Evolutionary conservation across 2,888 invertebrate species (phyloP).

Genomic region (Athalia cordata): DNA sequence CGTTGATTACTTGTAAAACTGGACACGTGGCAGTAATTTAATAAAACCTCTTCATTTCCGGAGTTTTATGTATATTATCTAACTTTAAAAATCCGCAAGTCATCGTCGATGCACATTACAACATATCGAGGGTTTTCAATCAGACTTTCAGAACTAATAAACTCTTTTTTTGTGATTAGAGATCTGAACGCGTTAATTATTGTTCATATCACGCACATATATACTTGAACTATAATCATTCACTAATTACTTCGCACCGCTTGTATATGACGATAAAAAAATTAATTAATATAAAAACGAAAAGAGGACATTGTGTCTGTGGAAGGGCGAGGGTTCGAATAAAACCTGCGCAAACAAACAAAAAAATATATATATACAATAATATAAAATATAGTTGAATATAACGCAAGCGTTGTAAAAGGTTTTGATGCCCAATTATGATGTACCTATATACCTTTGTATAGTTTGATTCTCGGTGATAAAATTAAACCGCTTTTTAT

Average conservation of each 20-base stretch:
- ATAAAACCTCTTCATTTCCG: slow-evolving; percentile 42
- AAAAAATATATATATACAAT: no score
- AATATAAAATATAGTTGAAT: not conserved
- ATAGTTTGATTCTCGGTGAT: slow-evolving; percentile 38
- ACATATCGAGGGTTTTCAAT: no score
- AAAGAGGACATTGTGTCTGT: no score
- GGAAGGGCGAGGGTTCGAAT: not conserved
- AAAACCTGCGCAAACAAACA: not conserved
- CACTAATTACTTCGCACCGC: no score
- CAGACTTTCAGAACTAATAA: no score
- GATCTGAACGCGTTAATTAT: no score
- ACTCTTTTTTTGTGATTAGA: no score
- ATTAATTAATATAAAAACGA: no score
- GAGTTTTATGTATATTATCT: not conserved
- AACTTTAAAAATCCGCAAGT: not conserved
- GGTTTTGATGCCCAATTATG: slow-evolving; percentile 35
- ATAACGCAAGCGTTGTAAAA: slow-evolving; percentile 1
- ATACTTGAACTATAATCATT: no score
- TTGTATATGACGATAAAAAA: no score
- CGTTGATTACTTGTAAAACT: not conserved
- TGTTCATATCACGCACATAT: no score
- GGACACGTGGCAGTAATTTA: slow-evolving; percentile 19
- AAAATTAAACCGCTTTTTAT: slow-evolving; percentile 34
- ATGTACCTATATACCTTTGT: not conserved
- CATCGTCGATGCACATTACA: not conserved